Evolutionary conservation across 2,797 vertebrate species (phyloP), one percentile per base, ranked within the genome.

Genomic region (Chaunax sp.): DNA sequence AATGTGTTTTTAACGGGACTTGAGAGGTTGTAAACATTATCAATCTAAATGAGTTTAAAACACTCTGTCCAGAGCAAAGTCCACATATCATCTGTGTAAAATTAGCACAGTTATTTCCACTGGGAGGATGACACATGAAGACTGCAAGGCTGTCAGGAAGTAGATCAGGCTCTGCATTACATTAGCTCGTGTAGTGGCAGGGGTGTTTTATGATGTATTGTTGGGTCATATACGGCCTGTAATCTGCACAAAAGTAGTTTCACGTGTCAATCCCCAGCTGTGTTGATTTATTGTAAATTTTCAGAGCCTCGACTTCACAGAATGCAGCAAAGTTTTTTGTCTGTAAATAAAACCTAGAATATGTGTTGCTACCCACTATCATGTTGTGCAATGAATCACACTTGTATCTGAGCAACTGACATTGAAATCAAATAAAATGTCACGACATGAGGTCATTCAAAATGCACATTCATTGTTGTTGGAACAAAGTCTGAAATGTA

Each of bases 71-170:
- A 41, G 41, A 25, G 46, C 41, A 40, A 38, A 37, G 57, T 66
- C 64, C 60, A 37, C 30, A 59, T 37, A 33, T 47, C 38, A 62
- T 40, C 22, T 0, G 3, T 22, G 15, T 25, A 65, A 63, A 1
- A 13, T 8, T 8, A 14, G 20, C 38, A 25, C 3, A 19, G 28
- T 33, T 5, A 47, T 54, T 62, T 77, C 62, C 52, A 65, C 15
- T 30, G 57, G 63, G 79, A 64, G 35, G 58, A 47, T 19, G 57
- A 68, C 25, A 44, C 47, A 25, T 46, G 30, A 25, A 38, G 1
- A 37, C 19, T 69, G 71, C 61, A 58, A 69, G 43, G 38, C 53
- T 38, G 33, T 13, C 60, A 67, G 70, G 71, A 80, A 65, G 44
- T 41, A 67, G 50, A 73, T 41, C 12, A 54, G 47, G 9, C 49